Evolutionary conservation across 2,113 vertebrate species (phyloP).

Genomic region (Dasypus novemcinctus): DNA sequence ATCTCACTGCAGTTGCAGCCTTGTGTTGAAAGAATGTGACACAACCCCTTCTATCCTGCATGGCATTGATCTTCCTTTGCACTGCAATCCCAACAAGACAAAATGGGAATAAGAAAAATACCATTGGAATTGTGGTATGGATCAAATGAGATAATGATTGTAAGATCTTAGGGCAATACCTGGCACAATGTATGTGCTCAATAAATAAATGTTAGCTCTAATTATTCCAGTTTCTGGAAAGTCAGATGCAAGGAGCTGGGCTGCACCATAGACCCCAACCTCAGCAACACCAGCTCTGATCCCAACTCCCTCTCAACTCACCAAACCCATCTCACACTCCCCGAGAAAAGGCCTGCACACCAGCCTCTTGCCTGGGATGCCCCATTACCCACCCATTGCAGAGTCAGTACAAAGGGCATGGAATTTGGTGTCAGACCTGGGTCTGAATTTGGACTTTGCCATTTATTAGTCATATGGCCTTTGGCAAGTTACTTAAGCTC

Average conservation of each 20-base stretch:
- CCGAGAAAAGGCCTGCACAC: background rate
- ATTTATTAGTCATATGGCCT: background rate
- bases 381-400: background rate
- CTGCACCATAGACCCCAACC: background rate
- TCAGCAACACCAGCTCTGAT: background rate
- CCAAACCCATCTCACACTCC: background rate
- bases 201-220: background rate
- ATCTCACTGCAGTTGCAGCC: background rate
- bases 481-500: background rate
- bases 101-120: background rate
- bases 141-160: background rate
- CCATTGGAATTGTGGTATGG: accelerated
- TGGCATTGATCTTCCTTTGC: background rate
- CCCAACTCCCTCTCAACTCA: background rate
- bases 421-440: background rate
- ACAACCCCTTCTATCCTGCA: background rate
- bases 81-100: background rate
- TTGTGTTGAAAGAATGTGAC: background rate
- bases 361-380: background rate
- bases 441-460: background rate
- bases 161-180: background rate
- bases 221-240: background rate
- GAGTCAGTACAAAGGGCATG: too few species aligned
- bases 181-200: background rate
- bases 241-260: background rate